Evolutionary conservation across 2,888 invertebrate genomes (phyloP).

Genomic region (Acanthosepion pharaonis): DNA sequence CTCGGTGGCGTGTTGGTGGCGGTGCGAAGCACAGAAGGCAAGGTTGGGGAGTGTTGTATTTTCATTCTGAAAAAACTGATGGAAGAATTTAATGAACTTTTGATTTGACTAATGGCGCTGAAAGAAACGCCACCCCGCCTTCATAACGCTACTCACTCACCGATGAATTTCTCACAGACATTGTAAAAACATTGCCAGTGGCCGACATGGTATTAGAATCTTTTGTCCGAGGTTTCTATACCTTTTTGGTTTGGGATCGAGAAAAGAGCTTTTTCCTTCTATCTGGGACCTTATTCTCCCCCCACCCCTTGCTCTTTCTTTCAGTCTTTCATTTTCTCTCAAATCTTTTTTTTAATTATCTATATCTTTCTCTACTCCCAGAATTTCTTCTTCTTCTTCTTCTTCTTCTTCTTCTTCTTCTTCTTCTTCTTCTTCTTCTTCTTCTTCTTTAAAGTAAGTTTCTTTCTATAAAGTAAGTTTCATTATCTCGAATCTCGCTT

Average conservation of each 20-base stretch:
- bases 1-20: background rate
- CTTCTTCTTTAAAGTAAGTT: background rate
- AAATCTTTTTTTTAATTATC: background rate
- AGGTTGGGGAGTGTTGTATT: background rate
- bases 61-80: background rate
- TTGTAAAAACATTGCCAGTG: background rate
- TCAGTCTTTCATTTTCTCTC: background rate
- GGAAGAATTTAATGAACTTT: slow-evolving; percentile 33
- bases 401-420: background rate
- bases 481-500: background rate
- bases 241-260: background rate
- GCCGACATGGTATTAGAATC: background rate
- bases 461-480: background rate
- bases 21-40: background rate
- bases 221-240: background rate
- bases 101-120: slow-evolving; percentile 21
- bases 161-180: background rate
- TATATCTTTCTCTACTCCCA: background rate
- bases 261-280: background rate
- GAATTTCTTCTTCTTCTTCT: too few species aligned
- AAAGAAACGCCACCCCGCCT: background rate
- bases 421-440: background rate
- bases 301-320: background rate
- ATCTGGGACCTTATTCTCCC: background rate
- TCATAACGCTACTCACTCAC: background rate